Evolutionary conservation across 2,797 vertebrate species (phyloP), one percentile per base, ranked within the genome.

Genomic region (Silurus lanzhouensis): DNA sequence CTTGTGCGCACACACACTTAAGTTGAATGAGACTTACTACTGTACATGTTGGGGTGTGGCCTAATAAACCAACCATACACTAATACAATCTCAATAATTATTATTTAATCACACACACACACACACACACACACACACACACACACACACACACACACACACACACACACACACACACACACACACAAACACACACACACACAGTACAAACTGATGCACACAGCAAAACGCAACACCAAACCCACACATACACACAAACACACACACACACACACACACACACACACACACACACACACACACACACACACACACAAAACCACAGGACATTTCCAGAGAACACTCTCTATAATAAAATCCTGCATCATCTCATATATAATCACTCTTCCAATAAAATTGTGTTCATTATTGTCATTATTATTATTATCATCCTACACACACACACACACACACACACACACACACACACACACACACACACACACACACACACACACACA

Each of bases 351-450:
- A 78, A 61, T 78, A 78, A 78, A 78, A 78, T 61, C 19, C 20
- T 61, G 57, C 14, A 78, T 77, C 76, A 22, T 63, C 57, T 38
- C 10, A 61, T 78, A 78, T 78, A 78, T 44, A 61, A 78, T 78
- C 76, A 61, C 76, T 78, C 58, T 78, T 61, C 31, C 76, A 78
- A 61, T 78, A 78, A 78, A 44, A 38, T 19, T 78, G 58, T 78
- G 57, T 44, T 78, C 31, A 61, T 78, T 78, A 22, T 78, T 60
- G 38, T n/a, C 31, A 44, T 78, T 61, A 78, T 78, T 68, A 68
- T 68, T 78, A 79, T 52, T 61, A 60, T 61, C 38, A 38, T 52
- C 48, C 48, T 10, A 13, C 15, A 78, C 75, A 38, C 75, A 60
- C 57, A 31, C n/a, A n/a, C n/a, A n/a, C n/a, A n/a, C n/a, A n/a